Percentiles rank a stretch among this genome's conserved stretches.
These are phyloP conservation scores for Drosophila nigritarsus DNA, from an alignment of 2,888 invertebrate genomes.

Conservation along the genomic window DNA sequence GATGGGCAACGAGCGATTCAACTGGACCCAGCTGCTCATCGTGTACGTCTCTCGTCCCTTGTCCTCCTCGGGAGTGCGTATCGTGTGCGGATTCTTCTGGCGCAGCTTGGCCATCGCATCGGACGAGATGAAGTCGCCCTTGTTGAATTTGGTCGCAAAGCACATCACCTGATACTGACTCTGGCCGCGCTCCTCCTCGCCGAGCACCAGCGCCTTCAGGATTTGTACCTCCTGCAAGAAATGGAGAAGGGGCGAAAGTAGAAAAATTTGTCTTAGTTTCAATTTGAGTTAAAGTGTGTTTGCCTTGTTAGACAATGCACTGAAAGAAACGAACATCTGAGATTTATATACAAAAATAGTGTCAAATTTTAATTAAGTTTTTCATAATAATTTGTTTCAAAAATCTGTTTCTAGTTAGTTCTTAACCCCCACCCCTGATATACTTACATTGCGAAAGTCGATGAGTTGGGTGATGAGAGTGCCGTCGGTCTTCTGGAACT, in stretches of 20 bases:
- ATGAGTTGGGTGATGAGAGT: slow-evolving; percentile 96
- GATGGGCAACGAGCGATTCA: slow-evolving; percentile 89
- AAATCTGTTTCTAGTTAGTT: neutral
- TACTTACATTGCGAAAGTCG: slow-evolving; percentile 96
- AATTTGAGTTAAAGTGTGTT: neutral
- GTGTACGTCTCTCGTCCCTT: slow-evolving; percentile 93
- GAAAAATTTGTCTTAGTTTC: neutral
- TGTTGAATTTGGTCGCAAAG: slow-evolving; percentile 94
- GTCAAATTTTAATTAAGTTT: too few species aligned
- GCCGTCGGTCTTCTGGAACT: slow-evolving; percentile 96
- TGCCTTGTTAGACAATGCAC: neutral
- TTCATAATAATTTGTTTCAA: too few species aligned
- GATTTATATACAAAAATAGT: too few species aligned
- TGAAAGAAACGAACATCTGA: neutral
- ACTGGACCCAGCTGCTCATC: slow-evolving; percentile 92
- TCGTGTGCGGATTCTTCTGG: slow-evolving; percentile 95
- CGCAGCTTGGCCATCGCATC: slow-evolving; percentile 98
- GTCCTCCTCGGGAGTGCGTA: slow-evolving; percentile 96
- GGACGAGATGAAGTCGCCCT: slow-evolving; percentile 97
- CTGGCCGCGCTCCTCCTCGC: slow-evolving; percentile 96
- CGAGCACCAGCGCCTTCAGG: slow-evolving; percentile 93
- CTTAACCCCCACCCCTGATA: neutral
- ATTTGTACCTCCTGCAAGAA: slow-evolving; percentile 93
- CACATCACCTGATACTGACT: slow-evolving; percentile 95
- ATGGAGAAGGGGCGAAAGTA: neutral